These are phyloP conservation scores for Montipora efflorescens DNA, from an alignment of 64 coral and sea anemone genomes.

Conservation along the genomic window DNA sequence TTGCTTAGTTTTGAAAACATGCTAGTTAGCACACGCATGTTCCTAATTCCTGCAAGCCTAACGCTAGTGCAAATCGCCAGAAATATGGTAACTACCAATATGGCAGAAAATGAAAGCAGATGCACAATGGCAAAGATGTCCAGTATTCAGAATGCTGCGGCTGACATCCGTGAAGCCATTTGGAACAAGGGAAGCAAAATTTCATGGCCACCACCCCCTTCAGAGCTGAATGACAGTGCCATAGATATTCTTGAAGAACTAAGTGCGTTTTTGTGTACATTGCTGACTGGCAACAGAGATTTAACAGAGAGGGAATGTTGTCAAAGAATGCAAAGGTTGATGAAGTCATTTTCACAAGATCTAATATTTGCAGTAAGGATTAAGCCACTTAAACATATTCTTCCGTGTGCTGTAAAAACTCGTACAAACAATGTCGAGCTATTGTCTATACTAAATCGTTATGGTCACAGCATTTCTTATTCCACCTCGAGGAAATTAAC, in stretches of 20 bases:
- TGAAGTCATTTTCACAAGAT: conserved; percentile 1
- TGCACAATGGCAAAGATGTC: background rate
- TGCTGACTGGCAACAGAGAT: background rate
- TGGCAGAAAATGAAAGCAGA: background rate
- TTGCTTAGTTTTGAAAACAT: conserved; percentile 19
- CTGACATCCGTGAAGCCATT: background rate
- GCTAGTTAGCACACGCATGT: background rate
- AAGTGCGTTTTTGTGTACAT: no score
- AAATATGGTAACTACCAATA: conserved; percentile 6
- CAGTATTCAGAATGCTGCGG: background rate
- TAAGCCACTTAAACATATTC: conserved; percentile 28
- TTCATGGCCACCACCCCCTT: conserved; percentile 19
- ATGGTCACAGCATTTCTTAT: conserved; percentile 19
- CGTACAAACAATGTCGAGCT: conserved; percentile 46
- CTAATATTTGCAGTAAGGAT: conserved; percentile 6
- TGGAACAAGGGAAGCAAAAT: conserved; percentile 7
- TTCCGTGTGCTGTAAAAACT: conserved; percentile 40
- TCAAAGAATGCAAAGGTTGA: background rate
- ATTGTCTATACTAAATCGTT: conserved; percentile 34
- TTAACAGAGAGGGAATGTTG: conserved; percentile 5
- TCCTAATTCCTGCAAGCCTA: no score
- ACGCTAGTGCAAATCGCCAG: conserved; percentile 3
- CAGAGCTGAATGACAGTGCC: conserved; percentile 3
- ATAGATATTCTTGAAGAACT: background rate
- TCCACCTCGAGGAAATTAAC: conserved; percentile 33